A percentile compares a stretch with the other conserved stretches of the same genome.
Conservation (phyloP, 2,113 vertebrate species). For the Paedocypris sp. region DNA sequence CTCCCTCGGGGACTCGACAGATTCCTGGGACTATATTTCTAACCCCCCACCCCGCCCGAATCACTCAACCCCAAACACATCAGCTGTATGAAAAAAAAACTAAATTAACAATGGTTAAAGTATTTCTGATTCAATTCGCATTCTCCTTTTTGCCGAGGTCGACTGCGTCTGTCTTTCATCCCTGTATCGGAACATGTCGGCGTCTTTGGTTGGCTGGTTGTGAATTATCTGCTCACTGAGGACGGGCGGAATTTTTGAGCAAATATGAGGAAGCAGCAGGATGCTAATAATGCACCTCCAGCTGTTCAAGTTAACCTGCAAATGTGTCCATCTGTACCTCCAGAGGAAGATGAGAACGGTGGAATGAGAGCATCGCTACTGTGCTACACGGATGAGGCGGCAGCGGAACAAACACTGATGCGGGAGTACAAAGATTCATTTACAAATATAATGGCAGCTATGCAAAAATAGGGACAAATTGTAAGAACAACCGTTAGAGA, state of each 20-base stretch:
- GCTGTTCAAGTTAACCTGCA: slow-evolving; percentile 99
- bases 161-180: slow-evolving; percentile 1
- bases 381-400: no score
- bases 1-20: slow-evolving; percentile 38
- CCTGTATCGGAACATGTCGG: slow-evolving; percentile 47
- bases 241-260: slow-evolving; percentile 69
- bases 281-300: slow-evolving; percentile 98
- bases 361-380: slow-evolving; percentile 38
- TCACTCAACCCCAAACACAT: slow-evolving; percentile 9
- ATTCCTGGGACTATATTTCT: slow-evolving; percentile 47
- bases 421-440: no score
- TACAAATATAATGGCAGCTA: no score
- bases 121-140: slow-evolving; percentile 2
- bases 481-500: no score
- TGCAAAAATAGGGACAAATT: no score
- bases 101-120: no score
- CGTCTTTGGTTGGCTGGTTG: slow-evolving; percentile 70
- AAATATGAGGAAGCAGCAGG: slow-evolving; percentile 98
- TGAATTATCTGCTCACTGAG: slow-evolving; percentile 78
- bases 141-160: background rate
- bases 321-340: slow-evolving; percentile 99
- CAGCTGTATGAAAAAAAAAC: slow-evolving; percentile 24
- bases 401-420: no score
- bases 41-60: slow-evolving; percentile 28
- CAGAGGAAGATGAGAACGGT: slow-evolving; percentile 64